Conservation (phyloP, 1,140 invertebrate genomes). For the Xylocopa sonorina region DNA sequence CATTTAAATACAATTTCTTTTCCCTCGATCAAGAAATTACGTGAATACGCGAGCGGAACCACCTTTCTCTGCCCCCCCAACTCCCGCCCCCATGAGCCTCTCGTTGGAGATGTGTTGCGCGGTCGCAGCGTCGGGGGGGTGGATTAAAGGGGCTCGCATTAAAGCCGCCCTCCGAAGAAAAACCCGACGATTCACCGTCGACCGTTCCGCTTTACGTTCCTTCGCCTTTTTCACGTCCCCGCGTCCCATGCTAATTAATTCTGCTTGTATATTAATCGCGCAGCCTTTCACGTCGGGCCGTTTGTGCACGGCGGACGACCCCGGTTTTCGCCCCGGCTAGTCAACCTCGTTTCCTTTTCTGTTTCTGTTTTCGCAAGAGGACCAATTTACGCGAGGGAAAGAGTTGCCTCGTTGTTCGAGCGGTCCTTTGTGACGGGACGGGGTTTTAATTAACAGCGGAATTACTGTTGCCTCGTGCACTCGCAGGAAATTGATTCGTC, state of each 20-base stretch:
- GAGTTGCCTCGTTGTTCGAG: not conserved
- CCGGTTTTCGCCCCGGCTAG: not conserved
- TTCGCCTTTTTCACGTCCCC: too few relatives aligned
- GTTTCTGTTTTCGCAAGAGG: not conserved
- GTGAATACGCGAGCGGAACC: slow-evolving; percentile 64
- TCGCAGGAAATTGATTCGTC: not conserved
- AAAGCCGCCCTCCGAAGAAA: slow-evolving; percentile 25
- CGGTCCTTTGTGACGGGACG: not conserved
- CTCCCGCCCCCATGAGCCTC: too few relatives aligned
- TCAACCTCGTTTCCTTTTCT: not conserved
- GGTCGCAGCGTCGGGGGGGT: not conserved
- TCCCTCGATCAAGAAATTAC: slow-evolving; percentile 68
- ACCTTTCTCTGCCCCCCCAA: not conserved
- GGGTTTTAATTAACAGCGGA: not conserved
- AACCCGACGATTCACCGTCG: slow-evolving; percentile 1
- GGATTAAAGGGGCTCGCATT: slow-evolving; percentile 50
- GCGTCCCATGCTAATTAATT: slow-evolving; percentile 37
- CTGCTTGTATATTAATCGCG: slow-evolving; percentile 35
- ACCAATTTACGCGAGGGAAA: not conserved
- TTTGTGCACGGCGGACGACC: not conserved
- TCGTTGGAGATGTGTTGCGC: slow-evolving; percentile 21
- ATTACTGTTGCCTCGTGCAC: not conserved
- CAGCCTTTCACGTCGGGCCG: not conserved
- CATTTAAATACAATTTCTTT: slow-evolving; percentile 73
- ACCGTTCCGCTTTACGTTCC: not conserved